A percentile compares a stretch with the other conserved stretches of the same genome.
These are phyloP conservation scores for Agrotis clavis DNA, from an alignment of 2,888 invertebrate genomes.

Conservation along the genomic window DNA sequence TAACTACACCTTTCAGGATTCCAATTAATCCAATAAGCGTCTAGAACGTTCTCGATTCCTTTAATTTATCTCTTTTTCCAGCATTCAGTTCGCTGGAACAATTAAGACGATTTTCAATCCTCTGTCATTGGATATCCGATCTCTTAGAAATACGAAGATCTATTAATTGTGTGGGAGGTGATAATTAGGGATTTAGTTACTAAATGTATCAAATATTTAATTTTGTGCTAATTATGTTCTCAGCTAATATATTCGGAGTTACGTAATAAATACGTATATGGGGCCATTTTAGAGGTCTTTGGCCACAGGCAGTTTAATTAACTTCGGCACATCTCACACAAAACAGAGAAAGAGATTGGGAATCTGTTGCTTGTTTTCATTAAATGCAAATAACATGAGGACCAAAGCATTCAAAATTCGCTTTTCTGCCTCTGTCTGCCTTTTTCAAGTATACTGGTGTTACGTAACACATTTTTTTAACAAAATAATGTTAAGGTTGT, in stretches of 20 bases:
- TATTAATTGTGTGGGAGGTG: slow-evolving; percentile 17
- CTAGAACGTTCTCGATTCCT: slow-evolving; percentile 44
- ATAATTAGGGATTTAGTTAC: not conserved
- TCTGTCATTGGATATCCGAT: slow-evolving; percentile 19
- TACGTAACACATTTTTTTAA: too few species aligned
- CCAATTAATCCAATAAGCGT: slow-evolving; percentile 53
- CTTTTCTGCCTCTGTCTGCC: too few species aligned
- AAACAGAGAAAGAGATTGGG: too few species aligned
- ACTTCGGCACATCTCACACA: too few species aligned
- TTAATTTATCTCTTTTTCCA: slow-evolving; percentile 41
- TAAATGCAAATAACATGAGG: too few species aligned
- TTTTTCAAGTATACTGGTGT: too few species aligned
- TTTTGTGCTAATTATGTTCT: not conserved
- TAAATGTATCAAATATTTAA: not conserved
- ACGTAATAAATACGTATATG: too few species aligned
- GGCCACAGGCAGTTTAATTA: too few species aligned
- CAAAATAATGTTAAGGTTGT: too few species aligned
- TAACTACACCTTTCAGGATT: slow-evolving; percentile 45
- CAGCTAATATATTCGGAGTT: not conserved
- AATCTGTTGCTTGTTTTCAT: too few species aligned
- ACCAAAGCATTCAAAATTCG: too few species aligned
- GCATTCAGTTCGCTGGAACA: slow-evolving; percentile 29
- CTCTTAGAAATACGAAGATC: not conserved
- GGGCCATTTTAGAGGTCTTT: not conserved
- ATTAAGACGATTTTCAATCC: slow-evolving; percentile 26